phyloP scores from a whole-genome alignment of 2,113 vertebrate genomes.

The Mugil cephalus region DNA sequence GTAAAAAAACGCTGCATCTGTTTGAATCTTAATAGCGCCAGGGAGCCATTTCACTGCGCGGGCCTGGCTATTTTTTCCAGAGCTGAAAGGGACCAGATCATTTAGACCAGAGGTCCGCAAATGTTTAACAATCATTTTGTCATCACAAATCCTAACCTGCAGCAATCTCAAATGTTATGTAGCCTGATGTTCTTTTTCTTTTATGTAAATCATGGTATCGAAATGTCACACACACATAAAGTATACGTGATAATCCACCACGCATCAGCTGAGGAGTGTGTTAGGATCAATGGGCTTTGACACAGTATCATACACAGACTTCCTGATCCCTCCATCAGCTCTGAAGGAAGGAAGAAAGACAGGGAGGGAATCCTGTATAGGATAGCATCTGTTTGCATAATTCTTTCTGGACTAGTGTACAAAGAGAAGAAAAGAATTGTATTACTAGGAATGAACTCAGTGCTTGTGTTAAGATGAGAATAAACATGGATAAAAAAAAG shows the following conservation, averaged over 20 bases:
- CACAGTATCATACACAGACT: conserved; percentile 30
- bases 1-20: too few relatives aligned
- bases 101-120: too few relatives aligned
- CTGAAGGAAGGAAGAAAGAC: neutral
- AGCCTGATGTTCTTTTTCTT: too few relatives aligned
- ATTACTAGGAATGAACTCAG: neutral
- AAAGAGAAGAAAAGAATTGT: neutral
- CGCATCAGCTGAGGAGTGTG: conserved; percentile 29
- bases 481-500: neutral
- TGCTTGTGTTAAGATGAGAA: neutral
- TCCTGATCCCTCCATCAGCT: conserved; percentile 44
- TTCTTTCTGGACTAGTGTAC: conserved; percentile 4
- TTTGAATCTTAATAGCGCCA: too few relatives aligned
- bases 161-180: too few relatives aligned
- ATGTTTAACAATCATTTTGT: too few relatives aligned
- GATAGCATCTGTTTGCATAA: conserved; percentile 5
- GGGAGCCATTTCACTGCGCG: too few relatives aligned
- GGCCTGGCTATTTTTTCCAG: too few relatives aligned
- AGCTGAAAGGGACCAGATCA: too few relatives aligned
- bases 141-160: too few relatives aligned
- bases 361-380: neutral
- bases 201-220: too few relatives aligned
- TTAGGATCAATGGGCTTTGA: conserved; percentile 46
- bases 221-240: too few relatives aligned
- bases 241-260: conserved; percentile 15